A percentile compares a stretch with the other conserved stretches of the same genome.
These are phyloP conservation scores for Bombus polaris DNA, from an alignment of 1,140 invertebrate species.

Conservation along the genomic window DNA sequence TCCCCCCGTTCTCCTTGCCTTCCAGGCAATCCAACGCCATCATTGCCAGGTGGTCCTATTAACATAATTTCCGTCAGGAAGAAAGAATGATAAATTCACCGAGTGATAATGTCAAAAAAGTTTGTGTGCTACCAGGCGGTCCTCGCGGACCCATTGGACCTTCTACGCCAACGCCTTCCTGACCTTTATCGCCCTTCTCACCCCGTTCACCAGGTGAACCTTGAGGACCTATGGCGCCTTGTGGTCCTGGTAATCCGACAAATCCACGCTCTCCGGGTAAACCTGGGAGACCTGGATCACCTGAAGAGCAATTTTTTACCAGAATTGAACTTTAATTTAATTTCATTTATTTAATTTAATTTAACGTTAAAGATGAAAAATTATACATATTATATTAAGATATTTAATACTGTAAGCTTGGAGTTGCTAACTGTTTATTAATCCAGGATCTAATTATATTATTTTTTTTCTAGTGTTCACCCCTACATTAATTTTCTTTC, in stretches of 20 bases:
- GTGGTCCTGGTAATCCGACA: conserved; percentile 85
- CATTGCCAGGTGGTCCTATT: conserved; percentile 85
- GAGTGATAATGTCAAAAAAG: neutral
- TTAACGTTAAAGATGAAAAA: neutral
- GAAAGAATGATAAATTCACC: neutral
- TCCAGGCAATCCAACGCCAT: conserved; percentile 85
- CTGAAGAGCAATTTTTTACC: conserved; percentile 62
- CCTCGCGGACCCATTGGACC: conserved; percentile 87
- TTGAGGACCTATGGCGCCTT: conserved; percentile 84
- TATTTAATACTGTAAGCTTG: neutral
- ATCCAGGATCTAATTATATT: neutral
- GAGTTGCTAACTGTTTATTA: neutral
- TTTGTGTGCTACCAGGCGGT: conserved; percentile 83
- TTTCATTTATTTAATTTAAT: neutral
- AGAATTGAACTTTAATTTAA: conserved; percentile 2
- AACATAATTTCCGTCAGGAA: conserved; percentile 15
- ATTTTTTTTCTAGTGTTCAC: neutral
- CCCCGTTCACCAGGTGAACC: conserved; percentile 86
- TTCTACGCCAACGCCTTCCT: conserved; percentile 86
- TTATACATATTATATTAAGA: neutral
- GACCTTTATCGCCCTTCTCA: conserved; percentile 88
- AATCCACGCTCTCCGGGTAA: conserved; percentile 85
- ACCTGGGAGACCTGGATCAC: conserved; percentile 82
- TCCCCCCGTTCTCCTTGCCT: conserved; percentile 86
- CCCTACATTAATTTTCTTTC: neutral